Base-by-base conservation (phyloP, 1,140 invertebrate genomes). In the Maniola jurtina region DNA sequence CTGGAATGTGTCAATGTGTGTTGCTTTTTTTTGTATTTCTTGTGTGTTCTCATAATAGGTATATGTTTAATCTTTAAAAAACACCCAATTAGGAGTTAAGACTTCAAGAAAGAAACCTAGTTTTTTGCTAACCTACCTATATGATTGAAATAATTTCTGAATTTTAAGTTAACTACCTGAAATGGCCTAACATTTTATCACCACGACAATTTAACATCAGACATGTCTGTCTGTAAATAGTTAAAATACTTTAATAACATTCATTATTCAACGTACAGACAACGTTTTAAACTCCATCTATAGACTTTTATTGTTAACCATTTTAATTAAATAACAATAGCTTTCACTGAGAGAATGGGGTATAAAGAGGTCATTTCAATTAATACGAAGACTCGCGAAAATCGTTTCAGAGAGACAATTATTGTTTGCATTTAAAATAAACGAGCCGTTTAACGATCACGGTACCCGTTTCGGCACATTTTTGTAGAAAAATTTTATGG, bases 261-360 rank as follows among this genome's bases (percentile, higher is more conserved):
- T 15, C 45, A 48, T 48, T 11, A n/a, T 48, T 48, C 11, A 48
- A 15, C 10, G 16, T 52, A 2, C 13, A 25, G 48, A 55, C 10
- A 35, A 55, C 25, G 15, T n/a, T 50, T 15, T 13, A 42, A 42
- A 48, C n/a, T 48, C 52, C 11, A 13, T 55, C 11, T 13, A 55
- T 55, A 11, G 6, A 57, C n/a, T 15, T 14, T 38, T 38, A 57
- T 14, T 38, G 42, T 45, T 45, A 45, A 11, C 42, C 13, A 4
- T 45, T 55, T 56, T 56, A 57, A 64, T 64, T 47, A 35, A 57
- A 64, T 63, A 54, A 56, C 61, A 45, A 55, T 33, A 45, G 52
- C 62, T 38, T 56, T 45, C 15, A 64, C 16, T 7, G 38, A n/a
- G 11, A 35, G 40, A 63, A 55, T 11, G 62, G 38, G 33, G 42